A percentile compares a stretch with the other conserved stretches of the same genome.
phyloP scores from a whole-genome alignment of 2,797 vertebrate species.

The Sparidentex hasta region DNA sequence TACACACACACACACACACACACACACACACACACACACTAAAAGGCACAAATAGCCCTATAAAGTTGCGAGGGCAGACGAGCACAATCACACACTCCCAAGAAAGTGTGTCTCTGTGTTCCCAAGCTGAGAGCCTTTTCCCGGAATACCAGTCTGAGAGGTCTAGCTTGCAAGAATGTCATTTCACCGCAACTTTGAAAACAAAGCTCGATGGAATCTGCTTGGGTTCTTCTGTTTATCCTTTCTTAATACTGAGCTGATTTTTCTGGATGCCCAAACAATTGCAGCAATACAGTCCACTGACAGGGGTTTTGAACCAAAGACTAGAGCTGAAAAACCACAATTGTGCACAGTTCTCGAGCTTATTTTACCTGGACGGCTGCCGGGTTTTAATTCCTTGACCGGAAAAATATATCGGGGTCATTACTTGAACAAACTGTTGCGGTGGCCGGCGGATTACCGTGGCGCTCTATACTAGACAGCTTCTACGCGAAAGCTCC shows the following conservation, averaged over 20 bases:
- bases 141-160: slow-evolving; percentile 72
- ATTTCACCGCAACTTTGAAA: slow-evolving; percentile 79
- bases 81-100: slow-evolving; percentile 45
- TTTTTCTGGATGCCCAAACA: slow-evolving; percentile 64
- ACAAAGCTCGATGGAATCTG: slow-evolving; percentile 78
- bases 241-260: slow-evolving; percentile 58
- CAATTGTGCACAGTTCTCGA: background rate
- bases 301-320: slow-evolving; percentile 30
- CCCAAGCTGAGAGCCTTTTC: slow-evolving; percentile 64
- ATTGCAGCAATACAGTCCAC: slow-evolving; percentile 25
- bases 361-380: slow-evolving; percentile 5
- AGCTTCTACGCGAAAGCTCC: background rate
- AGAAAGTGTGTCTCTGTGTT: slow-evolving; percentile 47
- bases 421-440: slow-evolving; percentile 17
- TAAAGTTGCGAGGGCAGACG: slow-evolving; percentile 43
- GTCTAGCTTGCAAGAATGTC: slow-evolving; percentile 67
- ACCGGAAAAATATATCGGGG: background rate
- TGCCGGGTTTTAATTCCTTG: slow-evolving; percentile 11
- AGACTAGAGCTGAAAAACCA: slow-evolving; percentile 48
- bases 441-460: background rate
- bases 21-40: slow-evolving; percentile 11
- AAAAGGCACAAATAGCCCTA: slow-evolving; percentile 22
- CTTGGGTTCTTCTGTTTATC: slow-evolving; percentile 67
- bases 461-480: background rate
- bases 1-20: slow-evolving; percentile 3